Evolutionary conservation across 2,797 vertebrate genomes (phyloP), one percentile per base, ranked within the genome.

Genomic region (Phoebastria nigripes): DNA sequence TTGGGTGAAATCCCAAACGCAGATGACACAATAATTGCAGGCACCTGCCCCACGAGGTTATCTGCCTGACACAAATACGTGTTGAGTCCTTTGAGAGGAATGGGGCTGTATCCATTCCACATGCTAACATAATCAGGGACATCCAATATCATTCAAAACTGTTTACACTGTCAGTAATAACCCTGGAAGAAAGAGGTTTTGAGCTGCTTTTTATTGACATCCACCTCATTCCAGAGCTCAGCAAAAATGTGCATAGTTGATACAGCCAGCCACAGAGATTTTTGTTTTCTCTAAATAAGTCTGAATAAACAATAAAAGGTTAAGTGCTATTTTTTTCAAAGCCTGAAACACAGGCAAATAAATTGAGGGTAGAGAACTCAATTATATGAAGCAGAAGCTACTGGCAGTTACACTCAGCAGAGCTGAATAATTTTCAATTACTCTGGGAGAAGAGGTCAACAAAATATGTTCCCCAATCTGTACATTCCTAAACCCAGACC

Each of bases 361-460:
- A 95, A 94, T 86, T 94, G 90, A 96, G 89, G 71, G 82, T 92
- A 91, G 92, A 91, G 90, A 94, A 94, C 90, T 95, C 92, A 90
- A 93, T 96, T 96, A 96, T 86, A 82, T 88, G 92, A 94, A 95
- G 88, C 86, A 93, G 71, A 94, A 94, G 65, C 89, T 94, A 62
- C 76, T 66, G 62, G 72, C 84, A 92, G 92, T 95, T 93, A 79
- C 87, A 96, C 72, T 96, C 87, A 88, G 61, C 89, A 96, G 74
- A 95, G 92, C 72, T 96, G 93, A 97, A 92, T 96, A 93, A 96
- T 96, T 96, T 97, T 96, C 93, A 96, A 93, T 97, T 96, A 95
- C 73, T 97, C 54, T 93, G 51, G 37, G 54, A 96, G 86, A 91
- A 85, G 72, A 96, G 90, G 93, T 97, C 94, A 93, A 71, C 66